A percentile compares a stretch with the other conserved stretches of the same genome.
These are phyloP conservation scores for Cotesia congregata DNA, from an alignment of 2,888 invertebrate species.

Conservation along the genomic window DNA sequence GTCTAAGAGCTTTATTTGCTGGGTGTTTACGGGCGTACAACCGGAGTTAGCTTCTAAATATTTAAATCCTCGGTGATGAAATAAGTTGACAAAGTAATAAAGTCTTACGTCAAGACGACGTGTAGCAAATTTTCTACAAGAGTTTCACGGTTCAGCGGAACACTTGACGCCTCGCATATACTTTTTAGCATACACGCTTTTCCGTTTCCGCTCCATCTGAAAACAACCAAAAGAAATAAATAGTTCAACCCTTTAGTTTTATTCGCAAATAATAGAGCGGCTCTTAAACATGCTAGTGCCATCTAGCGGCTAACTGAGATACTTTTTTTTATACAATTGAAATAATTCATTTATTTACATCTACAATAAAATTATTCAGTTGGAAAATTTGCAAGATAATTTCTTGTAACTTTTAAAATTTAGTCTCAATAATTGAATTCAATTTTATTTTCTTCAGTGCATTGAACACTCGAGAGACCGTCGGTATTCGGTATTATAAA, in stretches of 20 bases:
- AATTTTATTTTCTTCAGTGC: neutral
- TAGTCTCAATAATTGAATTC: neutral
- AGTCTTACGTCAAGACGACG: slow-evolving; percentile 68
- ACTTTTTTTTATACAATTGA: neutral
- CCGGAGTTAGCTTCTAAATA: neutral
- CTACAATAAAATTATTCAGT: neutral
- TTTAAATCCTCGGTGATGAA: neutral
- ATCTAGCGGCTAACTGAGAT: too few species aligned
- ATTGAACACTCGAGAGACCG: neutral
- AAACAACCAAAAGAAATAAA: neutral
- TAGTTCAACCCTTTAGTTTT: neutral
- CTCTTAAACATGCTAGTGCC: too few species aligned
- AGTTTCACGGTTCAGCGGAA: slow-evolving; percentile 74
- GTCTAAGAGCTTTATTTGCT: neutral
- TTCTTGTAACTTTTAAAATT: slow-evolving; percentile 9
- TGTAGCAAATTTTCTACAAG: slow-evolving; percentile 73
- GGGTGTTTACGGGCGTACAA: neutral
- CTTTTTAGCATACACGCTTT: slow-evolving; percentile 78
- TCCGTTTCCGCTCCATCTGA: slow-evolving; percentile 77
- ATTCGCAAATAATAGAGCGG: too few species aligned
- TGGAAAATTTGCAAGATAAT: slow-evolving; percentile 18
- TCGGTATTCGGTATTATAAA: neutral
- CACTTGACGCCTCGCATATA: slow-evolving; percentile 78
- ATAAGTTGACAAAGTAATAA: slow-evolving; percentile 25
- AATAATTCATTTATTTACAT: neutral